A percentile compares a stretch with the other conserved stretches of the same genome.
Conservation (phyloP, 2,797 vertebrate genomes). For the Pseudomugil tenellus region DNA sequence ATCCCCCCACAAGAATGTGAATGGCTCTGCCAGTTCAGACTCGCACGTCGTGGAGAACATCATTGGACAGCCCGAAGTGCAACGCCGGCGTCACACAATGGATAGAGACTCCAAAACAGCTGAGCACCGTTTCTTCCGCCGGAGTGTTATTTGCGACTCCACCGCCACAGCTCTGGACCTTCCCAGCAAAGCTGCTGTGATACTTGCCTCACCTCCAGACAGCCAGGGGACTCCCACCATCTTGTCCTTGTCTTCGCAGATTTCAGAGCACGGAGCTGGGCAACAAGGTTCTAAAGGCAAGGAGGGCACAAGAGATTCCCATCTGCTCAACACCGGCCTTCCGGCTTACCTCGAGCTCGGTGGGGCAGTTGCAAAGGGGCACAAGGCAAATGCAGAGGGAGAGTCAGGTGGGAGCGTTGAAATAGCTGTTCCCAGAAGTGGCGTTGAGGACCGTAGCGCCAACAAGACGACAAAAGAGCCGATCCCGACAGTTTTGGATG, state of each 20-base stretch:
- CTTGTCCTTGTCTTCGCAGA: conserved; percentile 32
- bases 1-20: conserved; percentile 87
- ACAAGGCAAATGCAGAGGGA: conserved; percentile 18
- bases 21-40: conserved; percentile 90
- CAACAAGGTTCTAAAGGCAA: conserved; percentile 21
- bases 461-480: conserved; percentile 50
- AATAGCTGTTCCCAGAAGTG: conserved; percentile 11
- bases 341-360: conserved; percentile 43
- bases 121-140: conserved; percentile 96
- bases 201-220: conserved; percentile 84
- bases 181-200: conserved; percentile 88
- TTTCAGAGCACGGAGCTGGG: conserved; percentile 26
- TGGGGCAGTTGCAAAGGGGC: conserved; percentile 35
- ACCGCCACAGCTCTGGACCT: conserved; percentile 95
- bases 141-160: conserved; percentile 98
- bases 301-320: conserved; percentile 41
- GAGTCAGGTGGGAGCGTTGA: not conserved
- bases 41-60: conserved; percentile 87
- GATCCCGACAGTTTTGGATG: conserved; percentile 62
- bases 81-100: conserved; percentile 96
- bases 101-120: conserved; percentile 94
- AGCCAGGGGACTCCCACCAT: conserved; percentile 57
- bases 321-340: conserved; percentile 38
- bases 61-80: conserved; percentile 82
- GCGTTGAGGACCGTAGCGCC: conserved; percentile 17